These are phyloP conservation scores for Montipora capricornis DNA, from an alignment of 64 coral and sea anemone genomes.

Conservation along the genomic window DNA sequence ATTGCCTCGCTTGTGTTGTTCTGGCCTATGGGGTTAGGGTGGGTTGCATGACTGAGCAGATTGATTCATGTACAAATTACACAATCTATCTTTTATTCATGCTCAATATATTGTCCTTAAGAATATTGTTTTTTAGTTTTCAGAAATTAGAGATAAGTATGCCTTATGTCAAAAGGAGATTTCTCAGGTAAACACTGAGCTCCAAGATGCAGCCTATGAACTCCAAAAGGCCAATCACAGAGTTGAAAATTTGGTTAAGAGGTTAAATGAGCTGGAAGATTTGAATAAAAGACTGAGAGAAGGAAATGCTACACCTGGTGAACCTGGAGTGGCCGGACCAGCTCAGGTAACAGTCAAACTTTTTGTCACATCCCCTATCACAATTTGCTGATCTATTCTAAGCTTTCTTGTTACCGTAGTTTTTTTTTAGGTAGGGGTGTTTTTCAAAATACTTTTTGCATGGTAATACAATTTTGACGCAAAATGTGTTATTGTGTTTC, in stretches of 20 bases:
- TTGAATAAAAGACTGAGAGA: constrained; percentile 67
- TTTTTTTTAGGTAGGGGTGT: too few species aligned
- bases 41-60: not conserved
- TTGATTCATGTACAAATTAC: too few species aligned
- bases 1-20: too few species aligned
- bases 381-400: too few species aligned
- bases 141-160: constrained; percentile 97
- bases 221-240: constrained; percentile 95
- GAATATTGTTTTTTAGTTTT: constrained; percentile 74
- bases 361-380: not conserved
- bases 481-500: too few species aligned
- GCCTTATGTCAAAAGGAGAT: constrained; percentile 91
- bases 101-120: too few species aligned
- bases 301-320: constrained; percentile 52
- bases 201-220: constrained; percentile 95
- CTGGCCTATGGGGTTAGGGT: not conserved
- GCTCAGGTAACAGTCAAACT: constrained; percentile 12
- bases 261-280: constrained; percentile 76
- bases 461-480: too few species aligned
- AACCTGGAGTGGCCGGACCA: constrained; percentile 4
- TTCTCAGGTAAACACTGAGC: constrained; percentile 87
- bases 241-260: constrained; percentile 94
- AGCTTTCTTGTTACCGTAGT: too few species aligned
- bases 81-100: too few species aligned
- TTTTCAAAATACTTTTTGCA: too few species aligned